phyloP scores from a whole-genome alignment of 2,797 vertebrate species.

The Coluber constrictor region DNA sequence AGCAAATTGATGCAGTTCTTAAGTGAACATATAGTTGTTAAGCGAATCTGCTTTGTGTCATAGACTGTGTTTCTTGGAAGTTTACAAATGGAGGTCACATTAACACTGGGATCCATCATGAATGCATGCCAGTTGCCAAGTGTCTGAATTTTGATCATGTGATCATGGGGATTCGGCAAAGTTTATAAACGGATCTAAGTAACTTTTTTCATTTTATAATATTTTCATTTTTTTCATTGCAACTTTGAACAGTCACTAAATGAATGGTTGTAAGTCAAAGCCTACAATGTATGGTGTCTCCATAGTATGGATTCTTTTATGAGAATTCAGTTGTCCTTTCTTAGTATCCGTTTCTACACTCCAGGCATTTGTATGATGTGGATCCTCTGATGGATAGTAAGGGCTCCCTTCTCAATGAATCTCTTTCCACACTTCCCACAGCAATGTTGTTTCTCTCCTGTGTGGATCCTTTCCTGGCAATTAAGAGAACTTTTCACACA shows the following conservation, averaged over 20 bases:
- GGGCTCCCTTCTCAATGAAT: background rate
- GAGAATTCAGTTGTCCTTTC: background rate
- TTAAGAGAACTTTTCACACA: too few relatives aligned
- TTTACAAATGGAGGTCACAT: background rate
- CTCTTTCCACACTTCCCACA: background rate
- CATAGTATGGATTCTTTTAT: background rate
- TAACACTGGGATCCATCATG: background rate
- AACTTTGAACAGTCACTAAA: background rate
- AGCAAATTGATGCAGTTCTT: background rate
- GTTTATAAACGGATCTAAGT: background rate
- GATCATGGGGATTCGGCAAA: background rate
- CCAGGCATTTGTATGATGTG: background rate
- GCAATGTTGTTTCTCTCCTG: background rate
- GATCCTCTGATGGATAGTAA: background rate
- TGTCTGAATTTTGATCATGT: background rate
- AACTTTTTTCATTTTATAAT: background rate
- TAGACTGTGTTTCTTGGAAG: background rate
- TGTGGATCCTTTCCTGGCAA: background rate
- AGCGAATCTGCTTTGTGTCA: background rate
- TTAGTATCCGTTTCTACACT: background rate
- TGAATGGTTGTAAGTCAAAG: background rate
- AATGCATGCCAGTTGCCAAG: background rate
- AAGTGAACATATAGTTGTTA: background rate
- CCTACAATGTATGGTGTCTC: background rate
- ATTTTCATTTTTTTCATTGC: background rate